These are phyloP conservation scores for Tiliacea aurago DNA, from an alignment of 2,888 invertebrate species.

Conservation along the genomic window DNA sequence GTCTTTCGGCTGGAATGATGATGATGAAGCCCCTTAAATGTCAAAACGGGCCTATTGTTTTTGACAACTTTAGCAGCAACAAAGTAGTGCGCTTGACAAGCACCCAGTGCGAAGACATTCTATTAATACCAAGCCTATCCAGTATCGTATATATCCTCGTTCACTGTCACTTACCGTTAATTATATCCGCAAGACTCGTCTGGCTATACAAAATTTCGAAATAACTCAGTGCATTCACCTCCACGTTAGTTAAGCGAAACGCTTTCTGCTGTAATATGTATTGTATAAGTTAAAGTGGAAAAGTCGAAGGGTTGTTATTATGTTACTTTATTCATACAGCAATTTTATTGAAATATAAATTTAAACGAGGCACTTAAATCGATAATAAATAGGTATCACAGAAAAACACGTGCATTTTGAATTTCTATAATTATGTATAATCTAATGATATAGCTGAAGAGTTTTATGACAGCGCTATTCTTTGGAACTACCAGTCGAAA, in stretches of 20 bases:
- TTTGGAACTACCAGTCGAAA: no score
- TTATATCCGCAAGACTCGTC: slow-evolving; percentile 48
- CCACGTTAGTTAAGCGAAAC: slow-evolving; percentile 25
- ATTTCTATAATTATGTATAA: no score
- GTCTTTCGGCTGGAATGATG: no score
- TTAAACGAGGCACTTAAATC: background rate
- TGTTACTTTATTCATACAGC: slow-evolving; percentile 24
- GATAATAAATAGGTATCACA: no score
- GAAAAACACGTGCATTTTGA: no score
- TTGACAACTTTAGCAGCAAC: no score
- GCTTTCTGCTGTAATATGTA: slow-evolving; percentile 19
- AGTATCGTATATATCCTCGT: slow-evolving; percentile 14
- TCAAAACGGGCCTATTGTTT: no score
- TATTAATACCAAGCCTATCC: background rate
- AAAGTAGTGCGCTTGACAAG: background rate
- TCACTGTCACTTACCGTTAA: slow-evolving; percentile 47
- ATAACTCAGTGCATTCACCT: slow-evolving; percentile 47
- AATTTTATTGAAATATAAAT: background rate
- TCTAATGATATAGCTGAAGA: no score
- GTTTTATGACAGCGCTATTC: no score
- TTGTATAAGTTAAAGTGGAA: slow-evolving; percentile 45
- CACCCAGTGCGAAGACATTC: background rate
- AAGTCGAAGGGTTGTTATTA: slow-evolving; percentile 21
- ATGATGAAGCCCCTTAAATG: no score
- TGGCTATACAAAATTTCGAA: slow-evolving; percentile 34